Evolutionary conservation across 2,797 vertebrate genomes (phyloP).

Genomic region (Sarcoramphus papa): DNA sequence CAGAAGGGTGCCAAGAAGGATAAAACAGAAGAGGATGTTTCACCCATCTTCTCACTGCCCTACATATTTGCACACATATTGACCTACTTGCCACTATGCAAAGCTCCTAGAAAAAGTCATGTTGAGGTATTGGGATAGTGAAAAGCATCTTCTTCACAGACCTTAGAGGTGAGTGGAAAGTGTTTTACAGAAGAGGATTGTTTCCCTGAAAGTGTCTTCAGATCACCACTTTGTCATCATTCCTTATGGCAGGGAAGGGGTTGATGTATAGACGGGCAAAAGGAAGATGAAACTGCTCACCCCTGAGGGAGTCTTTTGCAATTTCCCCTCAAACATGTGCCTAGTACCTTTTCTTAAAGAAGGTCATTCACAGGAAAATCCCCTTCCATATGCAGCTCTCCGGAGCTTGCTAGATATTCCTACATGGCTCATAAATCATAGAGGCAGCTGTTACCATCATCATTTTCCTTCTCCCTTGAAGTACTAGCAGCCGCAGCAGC

Average conservation of each 20-base stretch:
- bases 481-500: not conserved
- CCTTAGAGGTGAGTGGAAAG: not conserved
- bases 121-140: not conserved
- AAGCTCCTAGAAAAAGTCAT: not conserved
- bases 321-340: not conserved
- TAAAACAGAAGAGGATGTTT: not conserved
- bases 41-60: not conserved
- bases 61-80: not conserved
- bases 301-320: not conserved
- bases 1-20: not conserved
- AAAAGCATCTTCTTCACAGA: not conserved
- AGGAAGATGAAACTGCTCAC: not conserved
- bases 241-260: not conserved
- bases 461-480: conserved; percentile 45
- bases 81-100: rapidly evolving
- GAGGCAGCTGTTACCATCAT: conserved; percentile 49
- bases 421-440: conserved; percentile 38
- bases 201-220: not conserved
- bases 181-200: not conserved
- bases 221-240: not conserved
- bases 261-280: not conserved
- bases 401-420: not conserved
- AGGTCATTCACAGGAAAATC: conserved; percentile 33
- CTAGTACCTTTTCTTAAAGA: not conserved
- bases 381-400: conserved; percentile 15